Conservation (phyloP, 1,140 invertebrate genomes). For the Pemphigus obesinymphae region DNA sequence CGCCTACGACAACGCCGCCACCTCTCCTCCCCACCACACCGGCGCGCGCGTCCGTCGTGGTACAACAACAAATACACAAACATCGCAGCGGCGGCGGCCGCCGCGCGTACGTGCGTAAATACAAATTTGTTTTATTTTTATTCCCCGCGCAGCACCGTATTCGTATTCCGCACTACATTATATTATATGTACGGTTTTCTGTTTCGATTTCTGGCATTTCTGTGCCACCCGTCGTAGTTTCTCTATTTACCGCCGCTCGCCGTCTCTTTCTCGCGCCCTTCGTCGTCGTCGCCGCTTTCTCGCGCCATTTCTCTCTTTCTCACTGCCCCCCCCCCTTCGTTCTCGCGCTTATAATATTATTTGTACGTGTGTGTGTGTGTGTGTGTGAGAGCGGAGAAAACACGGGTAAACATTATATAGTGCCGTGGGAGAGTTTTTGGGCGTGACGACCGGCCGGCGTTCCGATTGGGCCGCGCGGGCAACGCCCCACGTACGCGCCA, state of each 20-base stretch:
- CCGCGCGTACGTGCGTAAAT: slow-evolving; percentile 27
- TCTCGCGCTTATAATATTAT: too few species aligned
- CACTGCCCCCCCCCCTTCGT: background rate
- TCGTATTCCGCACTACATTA: too few species aligned
- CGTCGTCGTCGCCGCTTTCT: background rate
- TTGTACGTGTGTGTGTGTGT: background rate
- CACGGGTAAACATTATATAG: slow-evolving; percentile 13
- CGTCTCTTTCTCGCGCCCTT: background rate
- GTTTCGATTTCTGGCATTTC: slow-evolving; percentile 29
- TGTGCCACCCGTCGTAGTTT: too few species aligned
- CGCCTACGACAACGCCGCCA: too few species aligned
- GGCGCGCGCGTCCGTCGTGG: slow-evolving; percentile 3
- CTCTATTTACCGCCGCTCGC: too few species aligned
- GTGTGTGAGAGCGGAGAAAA: background rate
- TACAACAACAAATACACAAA: slow-evolving; percentile 42
- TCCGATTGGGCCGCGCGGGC: background rate
- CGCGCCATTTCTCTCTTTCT: background rate
- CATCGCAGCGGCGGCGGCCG: background rate
- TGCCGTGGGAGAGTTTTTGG: background rate
- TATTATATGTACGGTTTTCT: too few species aligned
- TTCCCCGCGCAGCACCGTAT: background rate
- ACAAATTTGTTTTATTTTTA: slow-evolving; percentile 40
- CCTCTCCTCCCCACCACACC: background rate
- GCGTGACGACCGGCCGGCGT: slow-evolving; percentile 4
- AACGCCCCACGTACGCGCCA: background rate